These are phyloP conservation scores for Epizoanthus stellaris DNA, from an alignment of 92 coral and sea anemone species.

Conservation along the genomic window DNA sequence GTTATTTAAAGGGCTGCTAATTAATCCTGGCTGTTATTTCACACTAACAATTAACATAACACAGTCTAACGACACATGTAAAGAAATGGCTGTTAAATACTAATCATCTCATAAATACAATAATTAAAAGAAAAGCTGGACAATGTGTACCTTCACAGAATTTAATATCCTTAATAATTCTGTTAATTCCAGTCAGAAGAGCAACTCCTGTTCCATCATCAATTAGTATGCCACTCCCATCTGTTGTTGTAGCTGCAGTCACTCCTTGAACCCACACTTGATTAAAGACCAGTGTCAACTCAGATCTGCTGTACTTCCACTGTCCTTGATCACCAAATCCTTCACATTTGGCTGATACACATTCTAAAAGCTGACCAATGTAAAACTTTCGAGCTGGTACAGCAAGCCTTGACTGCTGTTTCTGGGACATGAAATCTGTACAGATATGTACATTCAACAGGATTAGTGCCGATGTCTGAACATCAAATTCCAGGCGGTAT, in stretches of 20 bases:
- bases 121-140: too few species aligned
- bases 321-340: background rate
- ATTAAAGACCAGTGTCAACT: conserved; percentile 35
- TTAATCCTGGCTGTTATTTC: too few species aligned
- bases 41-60: too few species aligned
- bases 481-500: background rate
- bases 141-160: conserved; percentile 62
- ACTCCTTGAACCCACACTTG: conserved; percentile 88
- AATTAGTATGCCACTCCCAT: conserved; percentile 71
- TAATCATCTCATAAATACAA: too few species aligned
- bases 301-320: conserved; percentile 37
- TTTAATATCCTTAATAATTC: conserved; percentile 62
- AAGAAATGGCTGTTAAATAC: too few species aligned
- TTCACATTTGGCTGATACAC: conserved; percentile 31
- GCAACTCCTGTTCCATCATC: conserved; percentile 86
- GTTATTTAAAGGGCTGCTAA: too few species aligned
- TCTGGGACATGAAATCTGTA: conserved; percentile 60
- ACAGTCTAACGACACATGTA: too few species aligned
- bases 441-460: background rate
- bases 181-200: conserved; percentile 67
- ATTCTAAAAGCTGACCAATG: conserved; percentile 57
- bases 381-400: conserved; percentile 76
- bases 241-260: conserved; percentile 57
- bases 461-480: background rate
- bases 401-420: conserved; percentile 46